phyloP scores from a whole-genome alignment of 2,797 vertebrate genomes.

The Catostomus latipinnis region DNA sequence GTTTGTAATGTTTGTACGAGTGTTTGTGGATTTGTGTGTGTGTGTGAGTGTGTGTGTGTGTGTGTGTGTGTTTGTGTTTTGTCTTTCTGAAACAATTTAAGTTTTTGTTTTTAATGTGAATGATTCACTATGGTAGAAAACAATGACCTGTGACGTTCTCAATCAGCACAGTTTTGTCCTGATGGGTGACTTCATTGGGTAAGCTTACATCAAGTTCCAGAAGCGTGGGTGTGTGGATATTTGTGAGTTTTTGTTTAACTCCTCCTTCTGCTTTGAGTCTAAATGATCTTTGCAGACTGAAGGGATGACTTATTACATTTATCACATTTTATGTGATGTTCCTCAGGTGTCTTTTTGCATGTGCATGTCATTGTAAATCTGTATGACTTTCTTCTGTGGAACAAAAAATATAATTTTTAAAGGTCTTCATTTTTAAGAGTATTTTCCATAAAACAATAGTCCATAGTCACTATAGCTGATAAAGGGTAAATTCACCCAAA shows the following conservation, averaged over 20 bases:
- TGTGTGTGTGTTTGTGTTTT: slow-evolving; percentile 24
- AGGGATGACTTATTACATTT: slow-evolving; percentile 31
- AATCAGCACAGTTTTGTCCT: neutral
- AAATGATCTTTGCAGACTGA: slow-evolving; percentile 18
- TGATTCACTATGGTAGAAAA: neutral
- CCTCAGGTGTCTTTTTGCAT: slow-evolving; percentile 26
- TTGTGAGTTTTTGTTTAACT: slow-evolving; percentile 41
- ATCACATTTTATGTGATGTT: slow-evolving; percentile 33
- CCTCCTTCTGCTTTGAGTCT: slow-evolving; percentile 10
- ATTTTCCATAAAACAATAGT: no score
- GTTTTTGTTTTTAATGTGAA: neutral
- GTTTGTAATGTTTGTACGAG: slow-evolving; percentile 7
- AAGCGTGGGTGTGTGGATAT: neutral
- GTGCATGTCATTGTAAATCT: no score
- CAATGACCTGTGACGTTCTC: slow-evolving; percentile 16
- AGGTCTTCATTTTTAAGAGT: no score
- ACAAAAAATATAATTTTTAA: no score
- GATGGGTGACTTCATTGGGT: neutral
- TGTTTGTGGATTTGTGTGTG: slow-evolving; percentile 7
- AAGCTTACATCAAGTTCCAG: neutral
- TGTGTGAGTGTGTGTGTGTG: slow-evolving; percentile 12
- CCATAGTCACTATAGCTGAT: neutral
- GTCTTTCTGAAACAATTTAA: neutral
- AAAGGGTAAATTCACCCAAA: neutral
- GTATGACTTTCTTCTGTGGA: no score